A percentile compares a stretch with the other conserved stretches of the same genome.
Evolutionary conservation across 2,888 invertebrate species (phyloP).

Genomic region (Leucophenga montana): DNA sequence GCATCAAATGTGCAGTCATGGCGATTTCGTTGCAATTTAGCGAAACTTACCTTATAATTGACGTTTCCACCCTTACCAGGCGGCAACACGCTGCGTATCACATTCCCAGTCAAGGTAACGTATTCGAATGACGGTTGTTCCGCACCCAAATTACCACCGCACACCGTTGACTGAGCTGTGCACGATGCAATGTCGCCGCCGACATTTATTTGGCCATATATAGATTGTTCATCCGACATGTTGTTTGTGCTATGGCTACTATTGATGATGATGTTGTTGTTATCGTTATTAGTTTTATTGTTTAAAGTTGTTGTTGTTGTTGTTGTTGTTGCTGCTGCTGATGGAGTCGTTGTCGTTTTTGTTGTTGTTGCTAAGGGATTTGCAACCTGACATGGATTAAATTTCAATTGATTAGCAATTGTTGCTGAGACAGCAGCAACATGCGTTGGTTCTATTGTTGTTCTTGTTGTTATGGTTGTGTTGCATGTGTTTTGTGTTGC

Average conservation of each 20-base stretch:
- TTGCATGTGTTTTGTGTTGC: slow-evolving; percentile 28
- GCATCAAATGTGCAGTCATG: slow-evolving; percentile 14
- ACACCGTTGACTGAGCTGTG: slow-evolving; percentile 30
- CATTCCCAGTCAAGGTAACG: slow-evolving; percentile 72
- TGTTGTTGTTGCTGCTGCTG: slow-evolving; percentile 35
- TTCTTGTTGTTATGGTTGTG: no score
- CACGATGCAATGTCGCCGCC: slow-evolving; percentile 40
- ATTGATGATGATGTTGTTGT: slow-evolving; percentile 42
- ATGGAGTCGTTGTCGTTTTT: slow-evolving; percentile 43
- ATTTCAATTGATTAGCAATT: slow-evolving; percentile 70
- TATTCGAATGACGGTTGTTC: slow-evolving; percentile 70
- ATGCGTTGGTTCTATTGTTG: slow-evolving; percentile 43
- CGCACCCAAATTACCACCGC: no score
- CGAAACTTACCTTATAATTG: slow-evolving; percentile 69
- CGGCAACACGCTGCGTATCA: slow-evolving; percentile 73
- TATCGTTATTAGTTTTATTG: slow-evolving; percentile 22
- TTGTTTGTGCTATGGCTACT: slow-evolving; percentile 49
- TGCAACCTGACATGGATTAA: slow-evolving; percentile 69
- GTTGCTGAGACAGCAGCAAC: slow-evolving; percentile 66
- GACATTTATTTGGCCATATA: slow-evolving; percentile 55
- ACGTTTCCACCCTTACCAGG: slow-evolving; percentile 71
- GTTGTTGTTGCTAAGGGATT: slow-evolving; percentile 42
- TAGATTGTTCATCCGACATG: slow-evolving; percentile 60
- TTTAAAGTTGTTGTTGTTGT: slow-evolving; percentile 37
- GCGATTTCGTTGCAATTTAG: not conserved